phyloP scores from a whole-genome alignment of 2,113 vertebrate species.

The Propithecus coquereli region DNA sequence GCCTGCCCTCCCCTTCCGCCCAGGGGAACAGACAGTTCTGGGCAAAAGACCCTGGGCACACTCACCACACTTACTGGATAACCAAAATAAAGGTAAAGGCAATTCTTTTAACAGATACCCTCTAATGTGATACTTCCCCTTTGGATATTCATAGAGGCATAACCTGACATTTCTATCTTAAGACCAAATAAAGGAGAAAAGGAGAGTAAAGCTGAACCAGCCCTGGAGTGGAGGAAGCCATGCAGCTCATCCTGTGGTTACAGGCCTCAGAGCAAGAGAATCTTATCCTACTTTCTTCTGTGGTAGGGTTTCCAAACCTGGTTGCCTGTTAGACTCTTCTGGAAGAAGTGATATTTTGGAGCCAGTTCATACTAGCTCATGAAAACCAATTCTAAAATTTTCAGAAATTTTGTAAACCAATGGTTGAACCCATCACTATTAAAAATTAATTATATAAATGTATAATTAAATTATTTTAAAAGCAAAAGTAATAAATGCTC shows the following conservation, averaged over 20 bases:
- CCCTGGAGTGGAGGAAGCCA: background rate
- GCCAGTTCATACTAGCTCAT: background rate
- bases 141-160: background rate
- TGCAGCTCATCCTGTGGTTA: background rate
- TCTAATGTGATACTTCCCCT: background rate
- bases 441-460: background rate
- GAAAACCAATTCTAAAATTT: background rate
- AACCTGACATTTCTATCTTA: background rate
- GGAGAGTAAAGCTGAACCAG: background rate
- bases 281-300: background rate
- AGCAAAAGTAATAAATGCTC: background rate
- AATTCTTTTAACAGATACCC: background rate
- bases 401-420: background rate
- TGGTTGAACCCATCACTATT: background rate
- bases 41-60: background rate
- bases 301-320: background rate
- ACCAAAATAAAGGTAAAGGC: background rate
- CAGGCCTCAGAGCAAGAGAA: background rate
- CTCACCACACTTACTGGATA: background rate
- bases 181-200: background rate
- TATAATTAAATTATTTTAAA: background rate
- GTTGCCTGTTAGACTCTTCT: background rate
- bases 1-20: background rate
- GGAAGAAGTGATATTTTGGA: background rate
- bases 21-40: background rate